Conservation (phyloP, 2,113 vertebrate species). For the Serilophus lunatus region DNA sequence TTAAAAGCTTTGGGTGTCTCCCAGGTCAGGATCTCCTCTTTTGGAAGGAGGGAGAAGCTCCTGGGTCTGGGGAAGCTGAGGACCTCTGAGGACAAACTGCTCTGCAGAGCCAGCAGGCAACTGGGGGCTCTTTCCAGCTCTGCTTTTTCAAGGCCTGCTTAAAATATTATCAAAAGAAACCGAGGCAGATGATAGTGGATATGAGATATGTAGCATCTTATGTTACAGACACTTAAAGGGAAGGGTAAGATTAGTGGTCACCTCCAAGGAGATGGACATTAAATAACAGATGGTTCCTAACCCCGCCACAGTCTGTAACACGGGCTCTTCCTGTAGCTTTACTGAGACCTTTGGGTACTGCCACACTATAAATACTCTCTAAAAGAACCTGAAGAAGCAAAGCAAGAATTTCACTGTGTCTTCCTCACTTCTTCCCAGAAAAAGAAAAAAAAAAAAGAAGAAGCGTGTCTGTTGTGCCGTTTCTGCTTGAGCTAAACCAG, state of each 20-base stretch:
- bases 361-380: background rate
- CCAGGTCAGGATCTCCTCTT: background rate
- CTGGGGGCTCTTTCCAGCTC: background rate
- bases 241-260: background rate
- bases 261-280: background rate
- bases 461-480: background rate
- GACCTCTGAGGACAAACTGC: background rate
- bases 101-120: background rate
- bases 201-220: accelerated
- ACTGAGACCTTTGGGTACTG: background rate
- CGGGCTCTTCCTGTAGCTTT: accelerated
- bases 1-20: background rate
- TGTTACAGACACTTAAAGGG: background rate
- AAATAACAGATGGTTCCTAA: background rate
- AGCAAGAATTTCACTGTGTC: background rate
- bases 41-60: accelerated
- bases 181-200: accelerated
- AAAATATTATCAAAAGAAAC: background rate
- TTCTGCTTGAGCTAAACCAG: background rate
- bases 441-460: background rate
- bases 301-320: background rate
- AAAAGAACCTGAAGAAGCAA: background rate
- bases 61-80: background rate
- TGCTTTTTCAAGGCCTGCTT: background rate
- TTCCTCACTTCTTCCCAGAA: background rate